Evolutionary conservation across 2,113 vertebrate genomes (phyloP).

Genomic region (Macroglossus sobrinus): DNA sequence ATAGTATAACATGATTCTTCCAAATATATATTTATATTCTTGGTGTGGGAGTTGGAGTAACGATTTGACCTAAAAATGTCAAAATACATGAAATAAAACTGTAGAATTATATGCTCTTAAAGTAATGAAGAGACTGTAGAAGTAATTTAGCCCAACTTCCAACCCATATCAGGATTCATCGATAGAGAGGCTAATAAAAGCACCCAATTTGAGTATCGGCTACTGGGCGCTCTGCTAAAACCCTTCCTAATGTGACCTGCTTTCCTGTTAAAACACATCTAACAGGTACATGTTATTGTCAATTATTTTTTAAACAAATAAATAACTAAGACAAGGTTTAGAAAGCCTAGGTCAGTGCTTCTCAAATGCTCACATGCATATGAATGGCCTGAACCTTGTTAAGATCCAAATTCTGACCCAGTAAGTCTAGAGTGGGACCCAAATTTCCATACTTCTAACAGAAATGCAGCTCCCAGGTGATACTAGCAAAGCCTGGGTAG

Average conservation of each 20-base stretch:
- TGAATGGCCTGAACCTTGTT: neutral
- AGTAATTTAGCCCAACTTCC: neutral
- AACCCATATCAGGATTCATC: neutral
- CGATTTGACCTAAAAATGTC: constrained; percentile 40
- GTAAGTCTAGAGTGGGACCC: neutral
- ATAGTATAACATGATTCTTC: constrained; percentile 17
- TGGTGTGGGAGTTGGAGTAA: constrained; percentile 30
- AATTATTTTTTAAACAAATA: neutral
- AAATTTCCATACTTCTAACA: neutral
- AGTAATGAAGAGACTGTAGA: neutral
- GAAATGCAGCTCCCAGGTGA: neutral
- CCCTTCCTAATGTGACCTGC: neutral
- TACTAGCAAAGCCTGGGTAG: neutral
- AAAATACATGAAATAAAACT: constrained; percentile 43
- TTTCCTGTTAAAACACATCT: neutral
- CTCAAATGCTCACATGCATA: neutral
- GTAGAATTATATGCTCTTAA: neutral
- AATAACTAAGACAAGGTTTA: neutral
- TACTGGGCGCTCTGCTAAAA: neutral
- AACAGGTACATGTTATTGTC: neutral
- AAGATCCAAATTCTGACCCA: neutral
- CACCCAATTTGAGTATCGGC: neutral
- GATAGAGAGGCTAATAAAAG: neutral
- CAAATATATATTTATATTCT: constrained; percentile 51
- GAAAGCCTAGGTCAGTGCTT: neutral